Base-by-base conservation (phyloP, 2,888 invertebrate genomes). In the Alentia gelatinosa region DNA sequence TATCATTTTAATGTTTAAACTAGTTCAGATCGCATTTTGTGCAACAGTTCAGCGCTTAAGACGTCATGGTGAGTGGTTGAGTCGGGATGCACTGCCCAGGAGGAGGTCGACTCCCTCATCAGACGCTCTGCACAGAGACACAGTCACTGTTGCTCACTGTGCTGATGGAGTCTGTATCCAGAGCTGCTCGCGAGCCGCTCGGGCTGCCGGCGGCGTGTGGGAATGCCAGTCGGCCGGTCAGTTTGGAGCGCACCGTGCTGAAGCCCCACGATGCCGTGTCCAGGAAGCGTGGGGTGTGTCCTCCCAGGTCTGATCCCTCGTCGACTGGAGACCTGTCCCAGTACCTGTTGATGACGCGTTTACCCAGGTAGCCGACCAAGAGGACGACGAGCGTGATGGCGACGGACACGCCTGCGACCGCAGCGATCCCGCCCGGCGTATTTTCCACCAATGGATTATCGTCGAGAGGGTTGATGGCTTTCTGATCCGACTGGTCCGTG, bases 211-310 rank as follows among this genome's bases (percentile, higher is more conserved):
- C 23, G n/a, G 42, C 30, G 86, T 19, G 30, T 5, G 23, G 63
- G 63, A 5, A 9, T 35, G 79, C 79, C 33, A 9, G 12, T 74
- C 7, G 35, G 47, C 47, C 47, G 79, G 12, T 30, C 23, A 86
- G 50, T 30, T 86, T 86, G 50, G 86, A 86, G 26, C 47, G 47
- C 9, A 86, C 42, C 3, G 47, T 86, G 42, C 47, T 33, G 50
- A 86, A 86, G 5, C 86, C 86, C 86, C 86, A 86, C 26, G 86
- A 47, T 42, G 47, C 26, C 1, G 86, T 86, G 86, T 86, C 86
- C 30, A 86, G 19, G 47, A 86, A 42, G 42, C 50, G 42, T 47
- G 86, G 86, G 86, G 86, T 86, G 50, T 86, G 86, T 23, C 50
- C 50, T 0, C 15, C 4, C 15, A 86, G 42, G 39, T 26, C 40